These are phyloP conservation scores for Heteromormyrus szaboi DNA, from an alignment of 2,797 vertebrate genomes.

Conservation along the genomic window DNA sequence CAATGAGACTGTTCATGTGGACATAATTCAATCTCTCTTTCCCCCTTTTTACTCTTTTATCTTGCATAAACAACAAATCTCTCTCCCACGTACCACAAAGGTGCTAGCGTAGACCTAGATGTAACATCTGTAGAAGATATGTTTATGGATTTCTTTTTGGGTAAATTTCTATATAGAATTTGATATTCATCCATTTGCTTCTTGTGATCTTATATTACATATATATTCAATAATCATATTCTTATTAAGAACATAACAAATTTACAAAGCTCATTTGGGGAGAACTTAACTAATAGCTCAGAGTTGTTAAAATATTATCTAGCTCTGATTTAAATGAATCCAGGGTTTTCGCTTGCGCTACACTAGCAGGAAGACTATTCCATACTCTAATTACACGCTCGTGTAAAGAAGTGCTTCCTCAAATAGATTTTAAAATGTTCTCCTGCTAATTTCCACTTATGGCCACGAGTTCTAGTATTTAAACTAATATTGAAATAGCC, in stretches of 20 bases:
- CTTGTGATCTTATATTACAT: not conserved
- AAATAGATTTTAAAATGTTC: not conserved
- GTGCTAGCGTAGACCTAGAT: not conserved
- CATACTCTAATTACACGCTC: not conserved
- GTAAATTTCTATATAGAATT: not conserved
- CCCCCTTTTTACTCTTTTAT: not conserved
- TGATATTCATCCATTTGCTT: not conserved
- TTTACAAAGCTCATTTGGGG: not conserved
- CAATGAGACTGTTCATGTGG: slow-evolving; percentile 47
- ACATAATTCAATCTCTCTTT: slow-evolving; percentile 32
- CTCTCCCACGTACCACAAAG: not conserved
- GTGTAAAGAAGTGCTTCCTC: not conserved
- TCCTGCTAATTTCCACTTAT: not conserved
- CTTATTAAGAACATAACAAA: not conserved
- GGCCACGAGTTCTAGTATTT: not conserved
- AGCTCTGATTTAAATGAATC: not conserved
- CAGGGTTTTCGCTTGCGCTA: not conserved
- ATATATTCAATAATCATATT: not conserved
- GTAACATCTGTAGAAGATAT: not conserved
- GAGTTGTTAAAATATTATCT: not conserved
- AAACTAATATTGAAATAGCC: not conserved
- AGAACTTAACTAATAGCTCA: not conserved
- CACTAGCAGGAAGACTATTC: not conserved
- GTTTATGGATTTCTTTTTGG: not conserved
- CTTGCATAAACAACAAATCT: not conserved